Conservation (phyloP, 2,888 invertebrate genomes). For the Melieria picta region DNA sequence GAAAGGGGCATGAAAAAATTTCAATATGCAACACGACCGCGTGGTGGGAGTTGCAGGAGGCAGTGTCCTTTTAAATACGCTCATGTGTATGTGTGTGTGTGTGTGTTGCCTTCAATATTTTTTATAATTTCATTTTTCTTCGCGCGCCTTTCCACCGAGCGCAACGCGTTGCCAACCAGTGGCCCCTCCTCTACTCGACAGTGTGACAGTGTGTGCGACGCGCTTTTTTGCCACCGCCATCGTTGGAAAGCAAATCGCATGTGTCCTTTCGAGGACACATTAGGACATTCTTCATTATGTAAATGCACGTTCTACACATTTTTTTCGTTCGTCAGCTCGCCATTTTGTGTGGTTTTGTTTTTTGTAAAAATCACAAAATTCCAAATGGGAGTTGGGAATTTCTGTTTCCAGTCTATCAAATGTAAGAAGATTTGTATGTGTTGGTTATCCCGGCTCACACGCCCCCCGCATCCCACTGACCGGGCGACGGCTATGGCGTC, state of each 20-base stretch:
- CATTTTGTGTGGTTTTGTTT: slow-evolving; percentile 27
- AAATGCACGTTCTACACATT: slow-evolving; percentile 61
- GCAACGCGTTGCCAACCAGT: not conserved
- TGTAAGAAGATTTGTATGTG: slow-evolving; percentile 25
- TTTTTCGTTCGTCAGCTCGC: slow-evolving; percentile 21
- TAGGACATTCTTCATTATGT: slow-evolving; percentile 63
- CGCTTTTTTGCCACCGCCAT: slow-evolving; percentile 21
- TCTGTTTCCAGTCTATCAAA: slow-evolving; percentile 32
- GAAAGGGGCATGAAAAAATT: not conserved
- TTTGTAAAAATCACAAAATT: slow-evolving; percentile 39
- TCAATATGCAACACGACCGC: not conserved
- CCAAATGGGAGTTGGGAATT: slow-evolving; percentile 46
- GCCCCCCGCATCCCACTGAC: not conserved
- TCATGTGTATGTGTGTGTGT: not conserved
- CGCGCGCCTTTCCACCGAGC: not conserved
- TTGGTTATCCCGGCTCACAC: slow-evolving; percentile 4
- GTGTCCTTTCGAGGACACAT: slow-evolving; percentile 42
- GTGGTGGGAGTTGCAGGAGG: too few relatives aligned
- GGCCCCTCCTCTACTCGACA: not conserved
- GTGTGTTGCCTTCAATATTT: slow-evolving; percentile 12
- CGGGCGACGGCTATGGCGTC: not conserved
- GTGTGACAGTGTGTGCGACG: not conserved
- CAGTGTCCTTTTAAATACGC: not conserved
- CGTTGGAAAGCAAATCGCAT: slow-evolving; percentile 22
- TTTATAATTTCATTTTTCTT: slow-evolving; percentile 30